phyloP scores from a whole-genome alignment of 2,888 invertebrate species.

The Tanypteryx hageni region DNA sequence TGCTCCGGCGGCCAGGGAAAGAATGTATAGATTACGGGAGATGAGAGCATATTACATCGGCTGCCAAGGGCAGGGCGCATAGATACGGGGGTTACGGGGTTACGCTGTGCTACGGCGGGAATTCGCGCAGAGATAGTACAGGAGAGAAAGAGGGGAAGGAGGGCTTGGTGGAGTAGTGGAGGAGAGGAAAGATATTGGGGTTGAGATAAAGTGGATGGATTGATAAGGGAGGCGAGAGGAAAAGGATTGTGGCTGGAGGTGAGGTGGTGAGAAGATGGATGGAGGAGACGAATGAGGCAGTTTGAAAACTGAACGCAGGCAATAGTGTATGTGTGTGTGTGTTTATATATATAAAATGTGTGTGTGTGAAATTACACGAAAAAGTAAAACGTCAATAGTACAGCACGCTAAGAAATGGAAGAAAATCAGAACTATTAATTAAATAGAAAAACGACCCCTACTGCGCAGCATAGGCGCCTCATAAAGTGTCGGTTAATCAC shows the following conservation, averaged over 20 bases:
- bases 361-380: too few relatives aligned
- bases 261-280: background rate
- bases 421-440: too few relatives aligned
- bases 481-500: too few relatives aligned
- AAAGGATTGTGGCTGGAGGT: background rate
- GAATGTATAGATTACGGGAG: background rate
- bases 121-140: background rate
- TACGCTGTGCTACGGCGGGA: background rate
- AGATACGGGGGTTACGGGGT: too few relatives aligned
- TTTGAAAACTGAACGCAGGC: too few relatives aligned
- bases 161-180: background rate
- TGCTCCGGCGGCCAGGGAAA: background rate
- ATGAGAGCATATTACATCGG: background rate
- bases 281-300: too few relatives aligned
- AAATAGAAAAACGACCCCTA: too few relatives aligned
- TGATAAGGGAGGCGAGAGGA: background rate
- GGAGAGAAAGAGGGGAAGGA: background rate
- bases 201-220: background rate
- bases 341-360: too few relatives aligned
- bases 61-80: background rate
- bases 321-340: too few relatives aligned
- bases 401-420: too few relatives aligned
- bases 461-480: too few relatives aligned
- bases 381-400: too few relatives aligned
- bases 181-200: background rate